Base-by-base conservation (phyloP, 2,797 vertebrate genomes). In the Phrynocephalus forsythii region DNA sequence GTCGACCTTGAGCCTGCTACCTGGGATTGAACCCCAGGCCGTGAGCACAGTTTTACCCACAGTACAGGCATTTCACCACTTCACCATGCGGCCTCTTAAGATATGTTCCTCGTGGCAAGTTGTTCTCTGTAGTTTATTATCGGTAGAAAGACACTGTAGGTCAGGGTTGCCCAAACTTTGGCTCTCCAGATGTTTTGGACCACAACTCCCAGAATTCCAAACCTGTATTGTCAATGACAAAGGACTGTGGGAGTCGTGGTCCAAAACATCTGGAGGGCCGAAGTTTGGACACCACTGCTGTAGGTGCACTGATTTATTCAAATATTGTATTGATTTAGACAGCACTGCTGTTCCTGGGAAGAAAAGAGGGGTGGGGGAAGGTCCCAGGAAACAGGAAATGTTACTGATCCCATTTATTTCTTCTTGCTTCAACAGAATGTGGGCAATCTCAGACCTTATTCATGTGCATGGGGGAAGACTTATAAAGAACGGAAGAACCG, bases 341-440 rank as follows among this genome's bases (percentile, higher is more conserved):
- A 33, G 33, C 7, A 24, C 86, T 50, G 71, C 71, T 76, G 30
- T 75, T 82, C 56, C n/a, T 30, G 20, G 30, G 50, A 50, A 79
- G n/a, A 73, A 28, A 63, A 63, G 13, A 20, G 60, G 11, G 11
- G 52, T 8, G 52, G 52, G 5, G 13, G 13, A 56, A n/a, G 4
- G n/a, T 67, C 16, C 83, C 77, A 87, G 60, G 33, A 33, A 33
- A 33, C 33, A 33, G 33, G 33, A 33, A 82, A 82, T 75, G 11
- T 16, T 76, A 76, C 82, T 33, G 79, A 87, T 82, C 56, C 69
- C 33, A 52, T 68, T 82, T 87, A 52, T 82, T 82, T 82, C 56
- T 75, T 26, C 79, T 76, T 68, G 63, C 30, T 56, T 82, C 69
- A 82, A 68, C n/a, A 68, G n/a, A 44, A n/a, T 52, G 75, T 48